Evolutionary conservation across 2,888 invertebrate species (phyloP), one percentile per base, ranked within the genome.

Genomic region (Tethea ocularis): DNA sequence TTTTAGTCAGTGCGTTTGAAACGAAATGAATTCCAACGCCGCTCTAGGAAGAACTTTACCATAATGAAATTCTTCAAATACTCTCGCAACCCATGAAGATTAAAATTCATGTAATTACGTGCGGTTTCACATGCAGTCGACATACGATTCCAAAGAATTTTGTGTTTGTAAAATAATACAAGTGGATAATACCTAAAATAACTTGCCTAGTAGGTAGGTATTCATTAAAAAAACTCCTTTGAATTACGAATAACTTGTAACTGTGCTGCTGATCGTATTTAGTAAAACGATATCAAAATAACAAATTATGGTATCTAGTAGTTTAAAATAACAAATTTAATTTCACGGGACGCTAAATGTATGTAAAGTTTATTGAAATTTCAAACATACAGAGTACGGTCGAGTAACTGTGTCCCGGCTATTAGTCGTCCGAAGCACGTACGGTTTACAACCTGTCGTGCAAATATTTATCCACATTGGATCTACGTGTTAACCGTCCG

Each of bases 61-160:
- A 82, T 90, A 91, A 92, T 92, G 88, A 91, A 92, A 92, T 92
- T 92, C 91, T 87, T 89, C 76, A 89, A 88, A 90, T 87, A 88
- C 84, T 66, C 78, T 75, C 80, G 77, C 81, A 67, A 77, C 71
- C 74, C 68, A 78, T 83, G 80, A 71, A 80, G 80, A 87, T 88
- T 89, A 85, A 87, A 89, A 88, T 90, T 87, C 82, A 81, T 83
- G 80, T 88, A 85, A 88, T 86, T 86, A 81, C 80, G 72, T 80
- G 83, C 74, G 80, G 82, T 83, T 82, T 74, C 52, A 57, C 64
- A 58, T 51, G 61, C 20, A 26, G 22, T 17, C 23, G 38, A 17
- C 23, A 15, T 20, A 23, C n/a, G 24, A 57, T 57, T 26, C 20
- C 33, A 13, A 33, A 33, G 54, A n/a, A 54, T 54, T 54, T 36